Evolutionary conservation across 2,888 invertebrate genomes (phyloP), one percentile per base, ranked within the genome.

Genomic region (Drosophila macrospina): DNA sequence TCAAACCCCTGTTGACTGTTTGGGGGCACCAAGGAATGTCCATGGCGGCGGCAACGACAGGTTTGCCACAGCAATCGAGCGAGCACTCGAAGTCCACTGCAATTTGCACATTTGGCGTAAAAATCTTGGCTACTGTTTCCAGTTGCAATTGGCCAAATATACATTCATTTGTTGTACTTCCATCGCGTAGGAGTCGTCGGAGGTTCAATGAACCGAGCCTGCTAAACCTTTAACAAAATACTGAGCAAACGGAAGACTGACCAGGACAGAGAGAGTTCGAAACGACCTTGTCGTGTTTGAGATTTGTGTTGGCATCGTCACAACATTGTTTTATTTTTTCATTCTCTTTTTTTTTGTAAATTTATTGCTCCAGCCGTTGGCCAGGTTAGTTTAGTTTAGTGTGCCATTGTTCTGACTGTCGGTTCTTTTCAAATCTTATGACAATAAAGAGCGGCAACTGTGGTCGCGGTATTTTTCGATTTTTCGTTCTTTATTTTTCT

Each of bases 401-500:
- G 80, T 88, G 89, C 85, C 83, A 83, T 88, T 83, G 87, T 88
- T 88, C 85, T 84, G 63, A 70, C 30, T 62, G 73, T 69, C 69
- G 81, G 74, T 62, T 68, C 74, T 77, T 74, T 80, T 80, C 66
- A 86, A 83, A 88, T 83, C 80, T 69, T 78, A 70, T 67, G 84
- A 84, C 82, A 83, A 88, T 86, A 80, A 82, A 86, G 78, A 78
- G 86, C 69, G 63, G 52, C 56, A 26, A 44, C 71, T 79, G 60
- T 50, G 61, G 44, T 64, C 61, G 74, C 69, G 66, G 80, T 70
- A 60, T 60, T 69, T 74, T 67, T 59, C 28, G 26, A 24, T 34
- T 34, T 69, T 54, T 45, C 48, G 30, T 48, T 54, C 4, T 15
- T 50, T 50, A 44, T 47, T 44, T 42, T 20, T 30, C 30, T 24